phyloP scores from a whole-genome alignment of 2,888 invertebrate species.

The Ethmia dodecea region DNA sequence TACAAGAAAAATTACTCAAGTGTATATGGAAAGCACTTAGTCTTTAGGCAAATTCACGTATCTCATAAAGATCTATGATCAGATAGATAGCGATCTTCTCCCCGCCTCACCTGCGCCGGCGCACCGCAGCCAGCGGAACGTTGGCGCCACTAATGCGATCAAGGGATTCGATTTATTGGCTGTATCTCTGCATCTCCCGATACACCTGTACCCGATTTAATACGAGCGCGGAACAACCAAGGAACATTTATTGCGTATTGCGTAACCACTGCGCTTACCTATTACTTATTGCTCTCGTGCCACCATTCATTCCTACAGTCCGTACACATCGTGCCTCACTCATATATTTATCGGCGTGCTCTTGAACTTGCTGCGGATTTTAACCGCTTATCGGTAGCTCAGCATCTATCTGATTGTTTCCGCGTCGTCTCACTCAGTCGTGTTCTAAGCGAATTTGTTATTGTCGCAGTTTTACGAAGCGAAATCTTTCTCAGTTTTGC shows the following conservation, averaged over 20 bases:
- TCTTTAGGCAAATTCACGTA: too few species aligned
- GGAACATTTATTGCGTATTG: conserved; percentile 43
- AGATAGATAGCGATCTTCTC: conserved; percentile 8
- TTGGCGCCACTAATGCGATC: conserved; percentile 63
- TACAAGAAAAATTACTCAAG: too few species aligned
- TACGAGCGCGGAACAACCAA: conserved; percentile 36
- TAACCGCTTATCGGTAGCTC: conserved; percentile 35
- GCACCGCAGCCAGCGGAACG: conserved; percentile 2
- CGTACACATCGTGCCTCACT: conserved; percentile 38
- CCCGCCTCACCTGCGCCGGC: background rate
- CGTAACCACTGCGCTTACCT: conserved; percentile 39
- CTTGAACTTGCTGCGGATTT: conserved; percentile 53
- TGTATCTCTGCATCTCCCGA: conserved; percentile 50
- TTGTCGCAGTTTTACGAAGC: conserved; percentile 22
- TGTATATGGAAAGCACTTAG: too few species aligned
- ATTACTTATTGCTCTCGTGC: conserved; percentile 41
- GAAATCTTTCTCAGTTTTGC: conserved; percentile 51
- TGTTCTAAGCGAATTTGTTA: conserved; percentile 15
- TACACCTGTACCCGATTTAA: conserved; percentile 56
- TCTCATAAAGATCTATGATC: conserved; percentile 9
- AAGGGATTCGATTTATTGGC: conserved; percentile 59
- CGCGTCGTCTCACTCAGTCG: conserved; percentile 27
- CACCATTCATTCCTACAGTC: conserved; percentile 40
- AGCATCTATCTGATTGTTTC: conserved; percentile 39
- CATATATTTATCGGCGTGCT: conserved; percentile 44